Evolutionary conservation across 2,888 invertebrate genomes (phyloP).

Genomic region (Spodoptera picta): DNA sequence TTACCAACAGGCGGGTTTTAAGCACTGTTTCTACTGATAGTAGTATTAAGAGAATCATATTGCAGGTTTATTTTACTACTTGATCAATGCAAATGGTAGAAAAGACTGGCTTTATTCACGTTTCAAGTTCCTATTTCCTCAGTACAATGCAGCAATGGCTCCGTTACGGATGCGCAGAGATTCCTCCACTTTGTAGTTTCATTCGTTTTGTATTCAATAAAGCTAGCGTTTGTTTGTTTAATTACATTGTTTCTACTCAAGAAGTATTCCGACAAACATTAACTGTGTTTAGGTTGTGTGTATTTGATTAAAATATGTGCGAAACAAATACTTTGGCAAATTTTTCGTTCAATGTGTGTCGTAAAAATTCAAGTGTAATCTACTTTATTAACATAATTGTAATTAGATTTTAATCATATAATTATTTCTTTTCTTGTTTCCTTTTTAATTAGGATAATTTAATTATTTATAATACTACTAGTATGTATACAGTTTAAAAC

Average conservation of each 20-base stretch:
- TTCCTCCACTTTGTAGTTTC: conserved; percentile 53
- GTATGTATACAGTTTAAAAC: no score
- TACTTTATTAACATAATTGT: no score
- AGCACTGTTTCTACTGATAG: no score
- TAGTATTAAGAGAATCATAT: no score
- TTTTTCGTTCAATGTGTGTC: conserved; percentile 14
- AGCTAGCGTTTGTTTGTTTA: conserved; percentile 26
- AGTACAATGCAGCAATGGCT: conserved; percentile 35
- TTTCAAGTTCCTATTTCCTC: conserved; percentile 57
- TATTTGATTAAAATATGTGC: conserved; percentile 40
- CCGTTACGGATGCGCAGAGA: conserved; percentile 47
- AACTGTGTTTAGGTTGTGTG: background rate
- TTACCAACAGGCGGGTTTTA: no score
- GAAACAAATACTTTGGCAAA: conserved; percentile 22
- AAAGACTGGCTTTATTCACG: conserved; percentile 51
- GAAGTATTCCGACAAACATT: conserved; percentile 8
- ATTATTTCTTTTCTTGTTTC: background rate
- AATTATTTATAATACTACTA: no score
- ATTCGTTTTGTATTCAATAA: conserved; percentile 52
- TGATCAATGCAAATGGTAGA: conserved; percentile 50
- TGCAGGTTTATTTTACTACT: conserved; percentile 9
- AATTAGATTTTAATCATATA: no score
- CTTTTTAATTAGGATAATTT: conserved; percentile 9
- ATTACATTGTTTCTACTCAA: conserved; percentile 25
- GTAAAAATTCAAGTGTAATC: no score